phyloP scores from a whole-genome alignment of 1,140 invertebrate species.

The Conus betulinus region DNA sequence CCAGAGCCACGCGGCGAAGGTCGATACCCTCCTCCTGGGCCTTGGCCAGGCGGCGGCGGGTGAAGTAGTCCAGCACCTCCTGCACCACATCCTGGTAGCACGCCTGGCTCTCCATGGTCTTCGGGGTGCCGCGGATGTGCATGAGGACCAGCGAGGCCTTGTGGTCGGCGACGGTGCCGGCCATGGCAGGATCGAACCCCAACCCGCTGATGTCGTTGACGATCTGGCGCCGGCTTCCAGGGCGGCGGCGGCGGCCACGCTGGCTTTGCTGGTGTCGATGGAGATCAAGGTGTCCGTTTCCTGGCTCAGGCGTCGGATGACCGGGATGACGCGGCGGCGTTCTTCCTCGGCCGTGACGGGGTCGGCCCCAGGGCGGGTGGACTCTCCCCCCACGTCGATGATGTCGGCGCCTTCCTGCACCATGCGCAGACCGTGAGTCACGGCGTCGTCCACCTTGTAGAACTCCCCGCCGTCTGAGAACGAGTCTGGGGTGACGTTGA shows the following conservation, averaged over 20 bases:
- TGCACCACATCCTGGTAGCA: background rate
- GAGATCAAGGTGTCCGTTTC: background rate
- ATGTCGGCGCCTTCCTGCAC: slow-evolving; percentile 4
- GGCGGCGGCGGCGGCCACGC: background rate
- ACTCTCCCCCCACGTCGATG: slow-evolving; percentile 24
- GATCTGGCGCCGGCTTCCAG: background rate
- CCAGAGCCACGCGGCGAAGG: background rate
- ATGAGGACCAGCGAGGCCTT: background rate
- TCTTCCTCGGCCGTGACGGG: slow-evolving; percentile 4
- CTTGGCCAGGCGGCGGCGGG: background rate
- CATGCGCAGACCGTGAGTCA: slow-evolving; percentile 1
- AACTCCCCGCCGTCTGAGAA: slow-evolving; percentile 17
- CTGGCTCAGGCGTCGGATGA: background rate
- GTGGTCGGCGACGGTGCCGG: background rate
- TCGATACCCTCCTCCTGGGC: background rate
- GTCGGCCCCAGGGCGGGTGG: slow-evolving; percentile 6
- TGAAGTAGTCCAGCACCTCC: background rate
- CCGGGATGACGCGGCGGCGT: background rate
- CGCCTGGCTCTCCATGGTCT: background rate
- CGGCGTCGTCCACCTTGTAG: background rate
- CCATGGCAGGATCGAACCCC: background rate
- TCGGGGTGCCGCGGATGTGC: background rate
- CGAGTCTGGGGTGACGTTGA: slow-evolving; percentile 24
- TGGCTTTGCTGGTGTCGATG: background rate
- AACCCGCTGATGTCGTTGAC: slow-evolving; percentile 14